A percentile compares a stretch with the other conserved stretches of the same genome.
Evolutionary conservation across 2,797 vertebrate genomes (phyloP).

Genomic region (Falco biarmicus): DNA sequence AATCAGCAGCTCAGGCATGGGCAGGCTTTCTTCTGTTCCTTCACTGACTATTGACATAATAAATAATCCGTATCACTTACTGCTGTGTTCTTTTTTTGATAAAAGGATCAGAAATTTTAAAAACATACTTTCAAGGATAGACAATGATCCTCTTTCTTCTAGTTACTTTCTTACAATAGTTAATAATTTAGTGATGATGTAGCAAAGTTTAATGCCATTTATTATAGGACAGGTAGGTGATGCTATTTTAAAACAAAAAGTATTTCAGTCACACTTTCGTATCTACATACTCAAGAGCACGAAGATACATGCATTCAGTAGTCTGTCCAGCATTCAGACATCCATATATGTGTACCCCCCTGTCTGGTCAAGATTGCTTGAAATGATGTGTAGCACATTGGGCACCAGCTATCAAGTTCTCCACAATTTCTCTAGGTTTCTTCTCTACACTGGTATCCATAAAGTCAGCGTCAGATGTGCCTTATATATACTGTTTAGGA

Average conservation of each 20-base stretch:
- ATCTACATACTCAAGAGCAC: not conserved
- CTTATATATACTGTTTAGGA: not conserved
- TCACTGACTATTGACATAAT: not conserved
- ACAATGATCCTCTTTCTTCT: not conserved
- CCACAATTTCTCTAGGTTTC: not conserved
- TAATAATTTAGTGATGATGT: not conserved
- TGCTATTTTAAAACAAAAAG: not conserved
- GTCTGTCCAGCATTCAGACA: not conserved
- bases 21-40: not conserved
- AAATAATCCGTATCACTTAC: not conserved
- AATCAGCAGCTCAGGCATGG: not conserved
- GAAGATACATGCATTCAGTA: not conserved
- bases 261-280: not conserved
- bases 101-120: not conserved
- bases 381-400: not conserved
- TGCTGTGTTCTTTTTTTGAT: not conserved
- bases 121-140: not conserved
- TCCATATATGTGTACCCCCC: not conserved
- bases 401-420: not conserved
- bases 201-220: not conserved
- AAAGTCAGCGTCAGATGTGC: not conserved
- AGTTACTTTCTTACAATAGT: not conserved
- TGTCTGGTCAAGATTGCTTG: not conserved
- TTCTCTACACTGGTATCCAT: not conserved
- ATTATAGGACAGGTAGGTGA: not conserved